Evolutionary conservation across 30 jellyfish, hydroid and myxozoan genomes (phyloP).

Genomic region (Aurelia coerulea): DNA sequence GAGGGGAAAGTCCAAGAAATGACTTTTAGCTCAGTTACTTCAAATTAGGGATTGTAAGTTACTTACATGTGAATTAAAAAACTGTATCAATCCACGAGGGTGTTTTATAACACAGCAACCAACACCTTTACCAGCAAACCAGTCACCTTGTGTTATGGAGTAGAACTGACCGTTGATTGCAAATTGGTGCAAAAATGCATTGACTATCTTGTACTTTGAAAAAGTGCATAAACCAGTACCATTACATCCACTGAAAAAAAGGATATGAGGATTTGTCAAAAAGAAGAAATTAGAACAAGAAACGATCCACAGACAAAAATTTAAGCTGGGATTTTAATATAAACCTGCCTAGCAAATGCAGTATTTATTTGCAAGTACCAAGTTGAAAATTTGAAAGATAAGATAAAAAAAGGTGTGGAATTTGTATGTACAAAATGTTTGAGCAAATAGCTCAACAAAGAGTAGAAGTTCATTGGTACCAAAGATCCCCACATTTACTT

Average conservation of each 20-base stretch:
- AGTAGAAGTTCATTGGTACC: too few species aligned
- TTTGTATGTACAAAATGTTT: too few species aligned
- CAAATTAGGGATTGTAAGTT: not conserved
- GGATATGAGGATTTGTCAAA: not conserved
- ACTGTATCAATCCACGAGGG: slow-evolving; percentile 60
- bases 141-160: slow-evolving; percentile 84
- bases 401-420: too few species aligned
- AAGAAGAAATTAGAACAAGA: too few species aligned
- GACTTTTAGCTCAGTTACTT: not conserved
- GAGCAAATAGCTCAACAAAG: too few species aligned
- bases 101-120: slow-evolving; percentile 76
- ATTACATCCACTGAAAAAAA: slow-evolving; percentile 69
- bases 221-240: slow-evolving; percentile 89
- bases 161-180: slow-evolving; percentile 77
- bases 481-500: too few species aligned
- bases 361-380: too few species aligned
- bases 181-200: slow-evolving; percentile 74
- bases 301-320: too few species aligned
- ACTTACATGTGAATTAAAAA: slow-evolving; percentile 89
- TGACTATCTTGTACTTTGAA: slow-evolving; percentile 77
- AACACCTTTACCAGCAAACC: slow-evolving; percentile 98
- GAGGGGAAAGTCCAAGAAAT: too few species aligned
- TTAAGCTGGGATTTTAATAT: too few species aligned
- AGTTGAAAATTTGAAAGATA: too few species aligned
- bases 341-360: too few species aligned